phyloP scores from a whole-genome alignment of 2,113 vertebrate species.

The Alaudala cheleensis region DNA sequence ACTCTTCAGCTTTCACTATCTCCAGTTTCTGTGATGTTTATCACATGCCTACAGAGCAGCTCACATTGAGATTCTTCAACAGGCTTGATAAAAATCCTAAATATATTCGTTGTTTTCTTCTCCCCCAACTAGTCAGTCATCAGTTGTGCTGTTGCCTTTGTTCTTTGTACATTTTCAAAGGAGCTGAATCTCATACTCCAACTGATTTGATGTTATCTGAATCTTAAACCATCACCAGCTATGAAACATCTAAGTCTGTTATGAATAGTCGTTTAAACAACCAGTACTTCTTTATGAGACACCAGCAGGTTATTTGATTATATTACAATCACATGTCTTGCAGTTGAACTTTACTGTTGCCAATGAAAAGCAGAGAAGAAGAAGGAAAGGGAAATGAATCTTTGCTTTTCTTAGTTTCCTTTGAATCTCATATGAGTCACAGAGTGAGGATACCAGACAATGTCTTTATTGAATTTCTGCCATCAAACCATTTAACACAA shows the following conservation, averaged over 20 bases:
- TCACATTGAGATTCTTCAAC: not conserved
- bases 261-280: conserved; percentile 38
- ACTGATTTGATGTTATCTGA: conserved; percentile 47
- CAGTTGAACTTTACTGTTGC: conserved; percentile 52
- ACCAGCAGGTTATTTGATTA: conserved; percentile 66
- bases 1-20: conserved; percentile 1
- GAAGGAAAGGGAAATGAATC: conserved; percentile 40
- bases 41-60: not conserved
- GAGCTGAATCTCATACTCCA: not conserved
- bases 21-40: conserved; percentile 36
- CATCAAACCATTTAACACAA: conserved; percentile 68
- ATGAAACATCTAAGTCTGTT: conserved; percentile 44
- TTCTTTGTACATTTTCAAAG: conserved; percentile 38
- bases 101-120: not conserved
- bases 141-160: conserved; percentile 19
- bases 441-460: conserved; percentile 32
- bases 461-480: conserved; percentile 62
- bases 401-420: conserved; percentile 47
- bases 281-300: conserved; percentile 53
- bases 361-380: conserved; percentile 45
- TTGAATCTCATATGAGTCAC: not conserved
- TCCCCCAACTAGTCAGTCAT: conserved; percentile 12
- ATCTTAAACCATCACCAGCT: conserved; percentile 31
- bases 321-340: conserved; percentile 56
- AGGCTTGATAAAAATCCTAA: conserved; percentile 49